These are phyloP conservation scores for Rhinophrynus dorsalis DNA, from an alignment of 2,797 vertebrate genomes.

Conservation along the genomic window DNA sequence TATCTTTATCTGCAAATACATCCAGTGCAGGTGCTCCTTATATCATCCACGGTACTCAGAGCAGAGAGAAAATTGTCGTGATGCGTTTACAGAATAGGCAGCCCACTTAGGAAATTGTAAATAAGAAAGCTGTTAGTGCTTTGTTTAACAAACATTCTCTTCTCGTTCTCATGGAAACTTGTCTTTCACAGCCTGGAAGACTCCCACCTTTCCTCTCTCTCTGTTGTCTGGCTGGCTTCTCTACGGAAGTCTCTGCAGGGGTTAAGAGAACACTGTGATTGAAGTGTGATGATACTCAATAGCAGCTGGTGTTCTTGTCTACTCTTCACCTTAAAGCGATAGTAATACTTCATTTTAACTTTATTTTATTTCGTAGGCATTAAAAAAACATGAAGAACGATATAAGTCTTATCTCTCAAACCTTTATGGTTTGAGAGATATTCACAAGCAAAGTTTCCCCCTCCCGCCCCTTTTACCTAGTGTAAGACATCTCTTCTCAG, in stretches of 20 bases:
- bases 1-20: slow-evolving; percentile 5
- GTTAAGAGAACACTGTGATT: neutral
- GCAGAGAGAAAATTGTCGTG: slow-evolving; percentile 24
- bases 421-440: no score
- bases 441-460: no score
- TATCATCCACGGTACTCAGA: slow-evolving; percentile 27
- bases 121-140: slow-evolving; percentile 35
- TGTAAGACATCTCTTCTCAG: no score
- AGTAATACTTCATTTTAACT: no score
- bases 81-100: slow-evolving; percentile 24
- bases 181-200: neutral
- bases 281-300: neutral
- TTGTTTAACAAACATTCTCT: slow-evolving; percentile 44
- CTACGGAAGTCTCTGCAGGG: neutral
- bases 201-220: neutral
- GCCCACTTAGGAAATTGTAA: slow-evolving; percentile 43
- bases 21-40: slow-evolving; percentile 41
- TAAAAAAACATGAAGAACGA: no score
- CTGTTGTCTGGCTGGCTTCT: neutral
- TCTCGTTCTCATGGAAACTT: slow-evolving; percentile 41
- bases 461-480: no score
- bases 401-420: no score
- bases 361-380: no score
- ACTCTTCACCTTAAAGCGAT: no score
- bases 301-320: neutral